phyloP scores from a whole-genome alignment of 2,888 invertebrate species.

The Steinernema hermaphroditum region DNA sequence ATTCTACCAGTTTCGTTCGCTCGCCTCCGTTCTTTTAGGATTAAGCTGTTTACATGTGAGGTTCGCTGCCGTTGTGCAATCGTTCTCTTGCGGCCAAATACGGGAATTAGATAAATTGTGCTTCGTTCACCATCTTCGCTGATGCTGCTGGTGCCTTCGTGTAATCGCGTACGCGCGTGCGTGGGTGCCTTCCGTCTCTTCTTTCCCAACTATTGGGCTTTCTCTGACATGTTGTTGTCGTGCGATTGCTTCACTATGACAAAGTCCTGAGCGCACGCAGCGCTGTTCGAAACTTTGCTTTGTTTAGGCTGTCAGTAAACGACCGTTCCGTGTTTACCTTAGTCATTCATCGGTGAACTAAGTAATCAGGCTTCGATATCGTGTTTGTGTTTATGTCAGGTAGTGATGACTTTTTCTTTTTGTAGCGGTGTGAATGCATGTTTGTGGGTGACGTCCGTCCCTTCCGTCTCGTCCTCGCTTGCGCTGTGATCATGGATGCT shows the following conservation, averaged over 20 bases:
- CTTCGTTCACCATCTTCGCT: constrained; percentile 14
- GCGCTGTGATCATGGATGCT: no score
- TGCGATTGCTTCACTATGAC: no score
- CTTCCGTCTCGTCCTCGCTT: no score
- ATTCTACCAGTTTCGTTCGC: neutral
- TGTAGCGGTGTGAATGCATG: neutral
- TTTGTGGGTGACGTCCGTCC: neutral
- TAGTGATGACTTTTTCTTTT: neutral
- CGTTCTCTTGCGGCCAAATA: constrained; percentile 10
- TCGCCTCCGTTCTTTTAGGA: neutral
- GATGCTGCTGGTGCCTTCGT: constrained; percentile 10
- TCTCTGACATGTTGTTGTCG: neutral
- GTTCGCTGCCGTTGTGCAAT: neutral
- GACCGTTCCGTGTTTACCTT: no score
- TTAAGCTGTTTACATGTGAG: constrained; percentile 15
- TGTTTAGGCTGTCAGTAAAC: no score
- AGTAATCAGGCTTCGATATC: no score
- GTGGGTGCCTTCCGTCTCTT: neutral
- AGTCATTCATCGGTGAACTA: no score
- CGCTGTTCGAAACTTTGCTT: no score
- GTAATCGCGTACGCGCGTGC: neutral
- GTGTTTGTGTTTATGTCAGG: no score
- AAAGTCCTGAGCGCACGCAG: no score
- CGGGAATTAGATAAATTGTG: constrained; percentile 23
- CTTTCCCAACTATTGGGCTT: neutral